Evolutionary conservation across 2,888 invertebrate genomes (phyloP).

Genomic region (Torymus tubicola): DNA sequence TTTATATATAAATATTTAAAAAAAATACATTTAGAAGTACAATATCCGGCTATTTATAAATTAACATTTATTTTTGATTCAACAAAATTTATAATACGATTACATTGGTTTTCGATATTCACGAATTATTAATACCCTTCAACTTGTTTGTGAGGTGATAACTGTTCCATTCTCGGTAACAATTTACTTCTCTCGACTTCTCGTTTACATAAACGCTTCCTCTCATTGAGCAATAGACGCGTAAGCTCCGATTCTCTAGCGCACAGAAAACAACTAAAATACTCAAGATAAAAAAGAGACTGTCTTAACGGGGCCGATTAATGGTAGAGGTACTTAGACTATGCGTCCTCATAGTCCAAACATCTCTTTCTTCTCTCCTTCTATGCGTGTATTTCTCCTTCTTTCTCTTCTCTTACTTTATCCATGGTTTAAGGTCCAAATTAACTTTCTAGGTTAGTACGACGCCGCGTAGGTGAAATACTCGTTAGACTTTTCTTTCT

Average conservation of each 20-base stretch:
- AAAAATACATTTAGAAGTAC: too few relatives aligned
- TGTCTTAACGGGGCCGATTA: not conserved
- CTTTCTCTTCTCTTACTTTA: constrained; percentile 52
- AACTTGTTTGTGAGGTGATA: too few relatives aligned
- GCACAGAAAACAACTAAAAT: not conserved
- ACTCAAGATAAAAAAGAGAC: not conserved
- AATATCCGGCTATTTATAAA: too few relatives aligned
- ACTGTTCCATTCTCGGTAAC: too few relatives aligned
- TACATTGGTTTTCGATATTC: too few relatives aligned
- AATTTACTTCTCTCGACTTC: too few relatives aligned
- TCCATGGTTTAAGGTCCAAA: constrained; percentile 68
- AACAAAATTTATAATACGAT: too few relatives aligned
- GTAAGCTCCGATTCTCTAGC: not conserved
- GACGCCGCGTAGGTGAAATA: constrained; percentile 58
- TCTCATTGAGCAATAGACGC: too few relatives aligned
- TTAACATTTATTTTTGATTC: too few relatives aligned
- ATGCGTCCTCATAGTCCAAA: not conserved
- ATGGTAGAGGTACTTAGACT: not conserved
- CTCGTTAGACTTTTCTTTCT: constrained; percentile 23
- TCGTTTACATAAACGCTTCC: too few relatives aligned
- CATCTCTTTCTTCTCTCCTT: constrained; percentile 1
- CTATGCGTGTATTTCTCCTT: not conserved
- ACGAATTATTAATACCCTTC: too few relatives aligned
- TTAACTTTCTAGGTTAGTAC: constrained; percentile 70
- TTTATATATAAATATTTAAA: too few relatives aligned